Evolutionary conservation across 2,888 invertebrate species (phyloP).

Genomic region (Andrena praecox): DNA sequence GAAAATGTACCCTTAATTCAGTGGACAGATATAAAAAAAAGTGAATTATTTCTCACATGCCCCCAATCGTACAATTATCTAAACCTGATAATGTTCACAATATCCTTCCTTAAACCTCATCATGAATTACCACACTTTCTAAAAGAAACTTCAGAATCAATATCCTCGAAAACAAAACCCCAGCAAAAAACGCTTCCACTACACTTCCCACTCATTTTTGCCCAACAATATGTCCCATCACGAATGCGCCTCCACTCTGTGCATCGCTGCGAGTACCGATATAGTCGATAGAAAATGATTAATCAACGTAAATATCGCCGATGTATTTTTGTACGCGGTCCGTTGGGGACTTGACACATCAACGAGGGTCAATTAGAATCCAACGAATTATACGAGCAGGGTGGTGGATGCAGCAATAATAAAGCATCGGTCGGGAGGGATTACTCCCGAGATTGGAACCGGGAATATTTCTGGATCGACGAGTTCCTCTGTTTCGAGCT

Average conservation of each 20-base stretch:
- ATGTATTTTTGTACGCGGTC: conserved; percentile 29
- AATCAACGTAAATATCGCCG: conserved; percentile 22
- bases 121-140: no score
- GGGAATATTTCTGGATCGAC: conserved; percentile 19
- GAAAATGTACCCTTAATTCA: no score
- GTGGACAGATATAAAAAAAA: no score
- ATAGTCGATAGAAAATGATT: background rate
- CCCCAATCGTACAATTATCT: no score
- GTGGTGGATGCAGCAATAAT: background rate
- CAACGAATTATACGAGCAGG: conserved; percentile 21
- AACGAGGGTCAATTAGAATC: conserved; percentile 36
- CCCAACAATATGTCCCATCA: background rate
- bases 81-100: no score
- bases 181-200: no score
- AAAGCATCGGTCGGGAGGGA: background rate
- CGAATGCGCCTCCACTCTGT: background rate
- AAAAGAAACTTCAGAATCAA: no score
- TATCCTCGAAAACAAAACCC: no score
- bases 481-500: background rate
- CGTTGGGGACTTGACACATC: background rate
- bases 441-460: conserved; percentile 13
- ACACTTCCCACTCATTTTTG: no score
- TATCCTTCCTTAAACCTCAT: no score
- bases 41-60: no score
- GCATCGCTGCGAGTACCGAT: background rate